Percentiles rank a stretch among this genome's conserved stretches.
These are phyloP conservation scores for Esox masquinongy DNA, from an alignment of 2,797 vertebrate species.

Conservation along the genomic window DNA sequence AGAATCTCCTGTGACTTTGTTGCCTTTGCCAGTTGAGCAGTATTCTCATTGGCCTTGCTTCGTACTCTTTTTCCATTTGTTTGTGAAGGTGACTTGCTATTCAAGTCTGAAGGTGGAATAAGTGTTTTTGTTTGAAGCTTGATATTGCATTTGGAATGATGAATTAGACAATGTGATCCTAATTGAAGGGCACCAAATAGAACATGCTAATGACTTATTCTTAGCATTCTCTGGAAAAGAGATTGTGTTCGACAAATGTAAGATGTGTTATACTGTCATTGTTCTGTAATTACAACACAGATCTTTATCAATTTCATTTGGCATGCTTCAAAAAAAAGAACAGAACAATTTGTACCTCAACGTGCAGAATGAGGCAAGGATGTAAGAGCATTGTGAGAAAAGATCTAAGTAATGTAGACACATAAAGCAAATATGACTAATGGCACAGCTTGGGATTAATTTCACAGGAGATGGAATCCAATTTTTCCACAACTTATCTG, in stretches of 20 bases:
- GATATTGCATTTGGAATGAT: not conserved
- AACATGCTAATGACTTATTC: not conserved
- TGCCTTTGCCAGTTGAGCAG: slow-evolving; percentile 11
- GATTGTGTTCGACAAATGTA: not conserved
- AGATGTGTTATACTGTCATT: not conserved
- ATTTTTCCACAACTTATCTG: not conserved
- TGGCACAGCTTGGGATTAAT: slow-evolving; percentile 14
- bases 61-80: not conserved
- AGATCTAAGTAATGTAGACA: slow-evolving; percentile 12
- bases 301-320: slow-evolving; percentile 8
- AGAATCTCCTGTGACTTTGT: not conserved
- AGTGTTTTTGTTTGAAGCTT: not conserved
- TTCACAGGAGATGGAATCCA: slow-evolving; percentile 9
- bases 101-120: slow-evolving; percentile 3
- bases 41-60: not conserved
- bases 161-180: not conserved
- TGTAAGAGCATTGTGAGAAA: slow-evolving; percentile 9
- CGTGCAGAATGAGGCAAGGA: slow-evolving; percentile 2
- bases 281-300: slow-evolving; percentile 6
- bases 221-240: not conserved
- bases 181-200: not conserved
- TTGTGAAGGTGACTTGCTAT: slow-evolving; percentile 1
- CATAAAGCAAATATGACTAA: slow-evolving; percentile 23
- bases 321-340: slow-evolving; percentile 10
- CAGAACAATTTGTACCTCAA: not conserved